phyloP scores from a whole-genome alignment of 2,888 invertebrate species.

The Ichneumoninae sp. region DNA sequence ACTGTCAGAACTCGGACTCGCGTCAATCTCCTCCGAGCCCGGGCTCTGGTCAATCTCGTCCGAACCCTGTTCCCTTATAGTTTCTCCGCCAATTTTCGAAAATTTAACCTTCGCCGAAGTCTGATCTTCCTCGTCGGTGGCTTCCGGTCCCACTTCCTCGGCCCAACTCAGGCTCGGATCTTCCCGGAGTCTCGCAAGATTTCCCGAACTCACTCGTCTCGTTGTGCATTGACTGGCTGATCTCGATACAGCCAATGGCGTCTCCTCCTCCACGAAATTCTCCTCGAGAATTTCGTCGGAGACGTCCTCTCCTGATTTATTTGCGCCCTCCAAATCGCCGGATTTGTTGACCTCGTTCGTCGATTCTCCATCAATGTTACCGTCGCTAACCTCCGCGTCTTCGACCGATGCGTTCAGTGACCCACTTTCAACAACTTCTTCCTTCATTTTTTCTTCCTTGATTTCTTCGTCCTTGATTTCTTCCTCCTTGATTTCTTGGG shows the following conservation, averaged over 20 bases:
- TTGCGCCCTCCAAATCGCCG: conserved; percentile 1
- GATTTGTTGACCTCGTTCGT: not conserved
- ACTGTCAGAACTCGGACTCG: conserved; percentile 7
- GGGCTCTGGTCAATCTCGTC: conserved; percentile 30
- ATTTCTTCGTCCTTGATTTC: too few species aligned
- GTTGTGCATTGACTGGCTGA: conserved; percentile 71
- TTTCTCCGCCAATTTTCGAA: conserved; percentile 32
- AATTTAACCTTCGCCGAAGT: conserved; percentile 45
- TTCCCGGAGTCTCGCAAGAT: conserved; percentile 55
- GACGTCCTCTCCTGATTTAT: conserved; percentile 17
- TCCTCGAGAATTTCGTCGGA: conserved; percentile 57
- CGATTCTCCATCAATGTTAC: not conserved
- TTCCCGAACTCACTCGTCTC: conserved; percentile 67
- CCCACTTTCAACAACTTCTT: conserved; percentile 4
- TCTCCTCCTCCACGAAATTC: conserved; percentile 60
- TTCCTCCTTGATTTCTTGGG: too few species aligned
- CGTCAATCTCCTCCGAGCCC: conserved; percentile 24
- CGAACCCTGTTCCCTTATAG: conserved; percentile 51
- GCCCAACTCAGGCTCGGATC: conserved; percentile 56
- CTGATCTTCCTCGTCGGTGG: conserved; percentile 35
- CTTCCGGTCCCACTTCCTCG: conserved; percentile 56
- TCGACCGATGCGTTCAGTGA: not conserved
- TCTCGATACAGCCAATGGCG: conserved; percentile 66
- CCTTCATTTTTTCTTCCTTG: conserved; percentile 2
- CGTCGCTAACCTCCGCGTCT: not conserved